Conservation (phyloP, 1,140 invertebrate genomes). For the Oryctes rhinoceros region DNA sequence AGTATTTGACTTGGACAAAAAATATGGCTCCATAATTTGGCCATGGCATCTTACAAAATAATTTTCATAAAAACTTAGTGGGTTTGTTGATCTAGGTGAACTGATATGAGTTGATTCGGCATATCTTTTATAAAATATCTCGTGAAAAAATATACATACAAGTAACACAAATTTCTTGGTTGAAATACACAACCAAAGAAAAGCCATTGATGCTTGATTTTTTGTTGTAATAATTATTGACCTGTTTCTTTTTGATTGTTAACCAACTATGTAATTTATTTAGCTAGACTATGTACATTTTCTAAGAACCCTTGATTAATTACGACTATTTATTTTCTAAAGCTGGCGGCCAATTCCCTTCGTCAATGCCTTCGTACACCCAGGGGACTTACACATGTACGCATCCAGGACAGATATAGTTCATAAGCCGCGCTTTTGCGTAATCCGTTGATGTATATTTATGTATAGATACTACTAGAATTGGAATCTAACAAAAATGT, state of each 20-base stretch:
- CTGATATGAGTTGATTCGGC: too few relatives aligned
- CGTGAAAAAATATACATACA: too few relatives aligned
- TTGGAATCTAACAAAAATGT: neutral
- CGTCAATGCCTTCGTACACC: slow-evolving; percentile 80
- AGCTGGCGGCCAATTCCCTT: slow-evolving; percentile 85
- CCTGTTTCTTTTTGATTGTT: slow-evolving; percentile 2
- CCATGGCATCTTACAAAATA: too few relatives aligned
- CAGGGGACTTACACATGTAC: slow-evolving; percentile 92
- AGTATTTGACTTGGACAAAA: too few relatives aligned
- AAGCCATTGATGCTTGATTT: neutral
- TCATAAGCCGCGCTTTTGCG: slow-evolving; percentile 42
- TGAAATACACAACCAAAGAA: too few relatives aligned
- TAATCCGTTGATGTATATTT: slow-evolving; percentile 6
- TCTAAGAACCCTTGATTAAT: slow-evolving; percentile 32
- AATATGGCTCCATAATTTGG: too few relatives aligned
- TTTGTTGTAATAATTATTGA: neutral
- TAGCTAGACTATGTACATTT: neutral
- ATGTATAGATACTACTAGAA: neutral
- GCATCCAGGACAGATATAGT: slow-evolving; percentile 59
- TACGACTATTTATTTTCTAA: slow-evolving; percentile 65
- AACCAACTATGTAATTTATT: neutral
- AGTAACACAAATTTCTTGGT: too few relatives aligned
- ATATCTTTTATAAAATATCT: too few relatives aligned
- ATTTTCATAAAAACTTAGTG: too few relatives aligned
- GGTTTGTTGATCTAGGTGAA: too few relatives aligned